Evolutionary conservation across 1,140 invertebrate genomes (phyloP), one percentile per base, ranked within the genome.

Genomic region (Octopus bimaculoides): DNA sequence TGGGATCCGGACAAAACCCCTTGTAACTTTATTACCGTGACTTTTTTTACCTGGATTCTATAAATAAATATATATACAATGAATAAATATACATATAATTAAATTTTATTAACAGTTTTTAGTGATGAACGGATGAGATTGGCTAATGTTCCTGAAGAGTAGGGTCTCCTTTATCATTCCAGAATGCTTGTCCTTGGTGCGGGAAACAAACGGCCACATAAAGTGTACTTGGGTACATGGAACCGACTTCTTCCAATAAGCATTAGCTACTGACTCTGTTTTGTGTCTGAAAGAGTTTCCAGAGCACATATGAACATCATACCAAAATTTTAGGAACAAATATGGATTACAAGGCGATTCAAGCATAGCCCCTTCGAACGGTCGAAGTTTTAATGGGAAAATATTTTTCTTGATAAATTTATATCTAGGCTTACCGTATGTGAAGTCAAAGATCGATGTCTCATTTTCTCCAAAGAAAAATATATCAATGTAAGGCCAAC

Each of bases 371-470:
- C 81, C 79, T 17, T 85, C 85, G 83, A 87, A 89, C 12, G 84
- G 82, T 17, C 82, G 82, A 12, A 78, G 74, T 54, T 77, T 53
- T 20, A 89, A 53, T n/a, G 88, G 88, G 79, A 87, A 89, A 7
- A 89, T 78, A 7, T 84, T 79, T 14, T 52, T 52, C 75, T 86
- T 87, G 4, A 20, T 71, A 77, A 81, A 86, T n/a, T 69, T 53
- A 53, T 84, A 78, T 5, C 78, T 77, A 1, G 78, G 75, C 8
- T 78, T 5, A 10, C 52, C 75, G n/a, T 77, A 81, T 78, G 77
- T 78, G 69, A 79, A 85, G 71, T 85, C 83, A 52, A 79, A 80
- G 17, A 84, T 78, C 55, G 82, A 81, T n/a, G 83, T 84, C n/a
- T 79, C 53, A 55, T 83, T 84, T 56, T 82, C 81, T 14, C 66